Evolutionary conservation across 2,888 invertebrate species (phyloP).

Genomic region (Tenthredo livida): DNA sequence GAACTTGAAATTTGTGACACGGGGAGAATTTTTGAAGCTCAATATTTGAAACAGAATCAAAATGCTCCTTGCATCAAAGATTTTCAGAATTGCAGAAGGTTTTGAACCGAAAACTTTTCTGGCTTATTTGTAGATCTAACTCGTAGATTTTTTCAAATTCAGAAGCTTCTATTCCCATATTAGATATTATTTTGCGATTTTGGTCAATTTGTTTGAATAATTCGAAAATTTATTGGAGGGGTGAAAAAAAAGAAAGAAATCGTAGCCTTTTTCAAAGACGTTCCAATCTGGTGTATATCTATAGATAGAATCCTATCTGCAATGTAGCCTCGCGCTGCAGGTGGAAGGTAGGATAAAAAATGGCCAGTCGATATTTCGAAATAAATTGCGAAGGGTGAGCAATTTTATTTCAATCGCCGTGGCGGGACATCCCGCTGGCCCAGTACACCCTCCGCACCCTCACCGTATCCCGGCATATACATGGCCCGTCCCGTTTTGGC

Average conservation of each 20-base stretch:
- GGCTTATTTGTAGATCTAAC: no score
- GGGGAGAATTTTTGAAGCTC: no score
- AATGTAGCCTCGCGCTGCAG: background rate
- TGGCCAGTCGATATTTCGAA: conserved; percentile 52
- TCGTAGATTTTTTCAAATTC: background rate
- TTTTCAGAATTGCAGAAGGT: no score
- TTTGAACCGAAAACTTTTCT: no score
- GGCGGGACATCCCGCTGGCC: conserved; percentile 53
- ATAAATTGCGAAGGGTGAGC: conserved; percentile 54
- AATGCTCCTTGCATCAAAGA: no score
- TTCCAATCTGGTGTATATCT: background rate
- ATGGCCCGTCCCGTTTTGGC: conserved; percentile 16
- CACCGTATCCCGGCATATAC: background rate
- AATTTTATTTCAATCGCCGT: conserved; percentile 55
- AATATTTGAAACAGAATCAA: no score
- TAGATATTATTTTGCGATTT: background rate
- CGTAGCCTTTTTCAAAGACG: background rate
- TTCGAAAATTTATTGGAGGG: background rate
- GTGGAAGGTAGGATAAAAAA: conserved; percentile 47
- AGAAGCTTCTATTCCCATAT: background rate
- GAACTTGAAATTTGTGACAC: no score
- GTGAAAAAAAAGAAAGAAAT: no score
- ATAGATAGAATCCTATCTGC: background rate
- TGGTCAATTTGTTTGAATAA: background rate
- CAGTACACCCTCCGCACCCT: conserved; percentile 32